Evolutionary conservation across 2,797 vertebrate genomes (phyloP), one percentile per base, ranked within the genome.

Genomic region (Amblyopsis hoosieri): DNA sequence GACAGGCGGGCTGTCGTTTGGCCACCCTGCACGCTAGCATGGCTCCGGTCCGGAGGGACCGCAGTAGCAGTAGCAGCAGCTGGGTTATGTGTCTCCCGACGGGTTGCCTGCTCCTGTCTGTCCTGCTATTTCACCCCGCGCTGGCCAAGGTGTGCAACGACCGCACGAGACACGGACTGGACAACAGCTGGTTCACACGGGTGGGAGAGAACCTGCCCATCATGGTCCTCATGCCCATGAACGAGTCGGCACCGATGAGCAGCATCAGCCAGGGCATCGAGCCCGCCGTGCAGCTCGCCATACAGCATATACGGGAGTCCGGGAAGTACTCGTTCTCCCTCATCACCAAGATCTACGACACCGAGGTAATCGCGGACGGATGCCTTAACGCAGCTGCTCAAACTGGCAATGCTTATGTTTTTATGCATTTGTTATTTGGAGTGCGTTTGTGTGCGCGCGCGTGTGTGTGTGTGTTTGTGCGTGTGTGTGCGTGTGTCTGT

Each of bases 151-250:
- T 93, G 76, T 93, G 92, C 75, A 92, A 93, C 83, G 92, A 93
- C 89, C 91, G 91, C 84, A 88, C 92, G 74, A 90, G 91, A 63
- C 91, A 92, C 83, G 87, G 86, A 57, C 87, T 91, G 89, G 91
- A 93, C 88, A 93, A 92, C 87, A 89, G 86, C 88, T 93, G 92
- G 92, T 93, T 92, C 83, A 13, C 80, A 68, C 84, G 84, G 80
- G 90, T 92, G 77, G 88, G 88, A 10, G 90, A 93, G 67, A 85
- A 93, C 74, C 82, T 94, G 87, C 92, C 92, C 75, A 94, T 94
- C 71, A 94, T 94, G 93, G 93, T 94, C 47, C 91, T 94, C 58
- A 94, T 94, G 93, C 93, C 93, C 64, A 93, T 94, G 92, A 94
- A 94, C 85, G 92, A 93, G 82, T 93, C 93, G 65, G 92, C 92